Percentiles rank a stretch among this genome's conserved stretches.
These are phyloP conservation scores for Syrphus vitripennis DNA, from an alignment of 2,888 invertebrate genomes.

Conservation along the genomic window DNA sequence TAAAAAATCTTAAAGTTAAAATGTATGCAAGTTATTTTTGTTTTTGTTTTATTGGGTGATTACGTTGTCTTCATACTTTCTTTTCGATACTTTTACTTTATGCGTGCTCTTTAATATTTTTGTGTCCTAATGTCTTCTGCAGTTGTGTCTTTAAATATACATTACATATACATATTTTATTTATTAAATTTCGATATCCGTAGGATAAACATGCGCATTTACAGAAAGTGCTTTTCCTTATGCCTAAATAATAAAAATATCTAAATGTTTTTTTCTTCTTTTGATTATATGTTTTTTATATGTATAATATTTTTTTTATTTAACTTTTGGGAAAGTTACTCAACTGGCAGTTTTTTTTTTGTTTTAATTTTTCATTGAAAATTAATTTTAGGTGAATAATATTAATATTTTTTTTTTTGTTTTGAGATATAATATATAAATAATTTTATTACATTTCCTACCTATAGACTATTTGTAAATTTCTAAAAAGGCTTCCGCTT, in stretches of 20 bases:
- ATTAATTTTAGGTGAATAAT: conserved; percentile 47
- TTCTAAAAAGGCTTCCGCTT: conserved; percentile 67
- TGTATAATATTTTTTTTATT: conserved; percentile 31
- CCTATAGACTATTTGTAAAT: conserved; percentile 69
- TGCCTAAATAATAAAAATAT: conserved; percentile 66
- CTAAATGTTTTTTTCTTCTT: conserved; percentile 46
- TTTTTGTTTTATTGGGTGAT: conserved; percentile 41
- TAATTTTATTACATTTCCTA: conserved; percentile 68
- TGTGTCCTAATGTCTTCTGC: conserved; percentile 37
- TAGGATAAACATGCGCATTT: conserved; percentile 68
- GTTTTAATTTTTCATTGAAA: conserved; percentile 26
- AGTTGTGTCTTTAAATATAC: conserved; percentile 24
- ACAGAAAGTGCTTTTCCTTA: conserved; percentile 57
- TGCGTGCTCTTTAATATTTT: conserved; percentile 49
- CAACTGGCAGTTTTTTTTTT: conserved; percentile 62
- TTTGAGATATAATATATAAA: conserved; percentile 55
- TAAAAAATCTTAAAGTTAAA: conserved; percentile 14
- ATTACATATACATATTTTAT: not conserved
- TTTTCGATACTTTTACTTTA: conserved; percentile 57
- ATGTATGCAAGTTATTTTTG: conserved; percentile 6
- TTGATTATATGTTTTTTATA: conserved; percentile 21
- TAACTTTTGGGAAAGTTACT: conserved; percentile 48
- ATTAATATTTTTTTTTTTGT: conserved; percentile 35
- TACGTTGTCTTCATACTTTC: conserved; percentile 56
- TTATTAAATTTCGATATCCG: conserved; percentile 43